A percentile compares a stretch with the other conserved stretches of the same genome.
Evolutionary conservation across 2,113 vertebrate species (phyloP).

Genomic region (Arothron firmamentum): DNA sequence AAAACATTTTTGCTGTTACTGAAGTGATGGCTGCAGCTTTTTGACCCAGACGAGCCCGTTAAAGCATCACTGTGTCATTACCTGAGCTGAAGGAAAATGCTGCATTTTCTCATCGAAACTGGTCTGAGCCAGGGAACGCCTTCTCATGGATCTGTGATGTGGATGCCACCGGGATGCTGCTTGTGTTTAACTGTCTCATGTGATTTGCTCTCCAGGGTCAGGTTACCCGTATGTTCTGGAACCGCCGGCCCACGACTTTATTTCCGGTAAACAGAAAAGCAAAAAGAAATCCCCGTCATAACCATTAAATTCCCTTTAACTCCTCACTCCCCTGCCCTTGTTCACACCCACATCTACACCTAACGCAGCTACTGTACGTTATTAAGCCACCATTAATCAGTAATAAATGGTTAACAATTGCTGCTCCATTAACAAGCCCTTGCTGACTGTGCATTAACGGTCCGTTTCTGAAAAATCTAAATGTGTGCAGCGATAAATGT

Average conservation of each 20-base stretch:
- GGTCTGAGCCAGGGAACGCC: too few relatives aligned
- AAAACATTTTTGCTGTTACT: too few relatives aligned
- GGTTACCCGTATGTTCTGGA: conserved; percentile 74
- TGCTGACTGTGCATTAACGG: conserved; percentile 39
- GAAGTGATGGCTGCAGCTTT: too few relatives aligned
- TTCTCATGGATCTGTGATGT: too few relatives aligned
- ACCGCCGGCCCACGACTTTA: conserved; percentile 66
- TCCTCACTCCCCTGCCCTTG: conserved; percentile 21
- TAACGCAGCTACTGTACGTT: conserved; percentile 31
- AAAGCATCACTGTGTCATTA: too few relatives aligned
- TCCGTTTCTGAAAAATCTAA: conserved; percentile 8
- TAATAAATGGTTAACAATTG: conserved; percentile 27
- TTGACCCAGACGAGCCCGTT: too few relatives aligned
- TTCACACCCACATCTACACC: conserved; percentile 7
- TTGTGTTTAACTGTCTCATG: conserved; percentile 60
- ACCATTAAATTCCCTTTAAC: conserved; percentile 16
- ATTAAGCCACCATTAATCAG: conserved; percentile 45
- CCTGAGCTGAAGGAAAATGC: too few relatives aligned
- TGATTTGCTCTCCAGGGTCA: conserved; percentile 73
- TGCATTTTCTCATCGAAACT: too few relatives aligned
- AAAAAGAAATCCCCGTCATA: conserved; percentile 15
- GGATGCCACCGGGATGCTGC: conserved; percentile 2
- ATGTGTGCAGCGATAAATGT: too few relatives aligned
- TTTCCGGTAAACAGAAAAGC: conserved; percentile 68
- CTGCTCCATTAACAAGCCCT: conserved; percentile 6